Conservation (phyloP, 2,797 vertebrate species). For the Eupleurogrammus muticus region DNA sequence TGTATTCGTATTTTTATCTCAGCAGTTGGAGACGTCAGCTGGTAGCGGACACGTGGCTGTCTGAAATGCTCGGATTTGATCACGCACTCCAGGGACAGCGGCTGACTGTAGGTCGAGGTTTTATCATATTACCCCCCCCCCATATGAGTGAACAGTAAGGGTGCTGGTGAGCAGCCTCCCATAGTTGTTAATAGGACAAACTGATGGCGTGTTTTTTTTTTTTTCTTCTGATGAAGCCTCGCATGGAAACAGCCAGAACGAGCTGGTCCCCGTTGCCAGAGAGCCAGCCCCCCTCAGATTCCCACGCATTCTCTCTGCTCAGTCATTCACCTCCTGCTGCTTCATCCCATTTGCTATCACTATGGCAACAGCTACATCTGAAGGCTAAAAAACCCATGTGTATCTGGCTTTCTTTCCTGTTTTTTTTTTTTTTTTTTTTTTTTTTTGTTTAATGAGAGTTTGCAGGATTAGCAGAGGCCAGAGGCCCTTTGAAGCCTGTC, state of each 20-base stretch:
- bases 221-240: slow-evolving; percentile 15
- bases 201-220: slow-evolving; percentile 4
- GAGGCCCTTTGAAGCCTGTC: slow-evolving; percentile 52
- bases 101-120: slow-evolving; percentile 19
- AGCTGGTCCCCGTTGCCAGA: slow-evolving; percentile 15
- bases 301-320: slow-evolving; percentile 52
- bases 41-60: slow-evolving; percentile 14
- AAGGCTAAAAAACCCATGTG: slow-evolving; percentile 34
- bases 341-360: slow-evolving; percentile 57
- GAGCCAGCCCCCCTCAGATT: slow-evolving; percentile 37
- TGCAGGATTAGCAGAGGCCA: slow-evolving; percentile 62
- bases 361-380: slow-evolving; percentile 72
- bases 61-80: neutral
- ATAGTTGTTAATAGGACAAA: slow-evolving; percentile 24
- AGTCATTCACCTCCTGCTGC: slow-evolving; percentile 39
- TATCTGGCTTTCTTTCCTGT: slow-evolving; percentile 36
- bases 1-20: slow-evolving; percentile 20
- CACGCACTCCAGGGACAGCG: slow-evolving; percentile 12
- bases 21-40: slow-evolving; percentile 3
- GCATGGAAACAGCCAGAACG: slow-evolving; percentile 28
- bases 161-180: slow-evolving; percentile 1
- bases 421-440: slow-evolving; percentile 39
- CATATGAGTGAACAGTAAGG: slow-evolving; percentile 18
- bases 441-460: slow-evolving; percentile 62
- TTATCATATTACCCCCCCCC: slow-evolving; percentile 22